Evolutionary conservation across 2,113 vertebrate genomes (phyloP), one percentile per base, ranked within the genome.

Genomic region (Micronycteris hirsuta): DNA sequence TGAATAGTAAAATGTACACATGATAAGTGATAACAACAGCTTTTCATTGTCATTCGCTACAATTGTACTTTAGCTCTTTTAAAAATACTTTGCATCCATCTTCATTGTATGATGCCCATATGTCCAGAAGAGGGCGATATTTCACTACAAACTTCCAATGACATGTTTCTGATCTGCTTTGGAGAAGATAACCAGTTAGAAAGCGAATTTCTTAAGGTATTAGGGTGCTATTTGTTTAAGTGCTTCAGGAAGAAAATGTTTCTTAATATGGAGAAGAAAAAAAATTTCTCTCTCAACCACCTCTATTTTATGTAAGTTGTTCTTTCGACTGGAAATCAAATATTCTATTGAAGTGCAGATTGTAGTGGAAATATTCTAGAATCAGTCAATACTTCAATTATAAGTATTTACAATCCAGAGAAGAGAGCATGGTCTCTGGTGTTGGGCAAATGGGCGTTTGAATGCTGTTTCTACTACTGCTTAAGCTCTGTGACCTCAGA

Each of bases 111-210:
- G 19, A 86, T 56, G 0, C n/a, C 3, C 47, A 5, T 67, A 8
- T 68, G 4, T 70, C 98, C 98, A 98, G 98, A 93, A 98, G 98
- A 98, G 98, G 98, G 98, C 95, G 92, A 76, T 94, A 78, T 96
- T 90, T 96, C 28, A 11, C 98, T 95, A 97, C 92, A 97, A 97
- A 98, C 83, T 26, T 80, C 33, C 61, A 36, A 8, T 47, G 54
- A 86, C 45, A 73, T 0, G 0, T 31, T 56, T 87, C 58, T 22
- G 4, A n/a, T 10, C 16, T 38, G 31, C 74, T 73, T 74, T 87
- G 47, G 56, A 58, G 58, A 70, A 58, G 15, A 6, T 33, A n/a
- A 0, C 24, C 38, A 63, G 52, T 56, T 45, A 76, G 81, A 89
- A 89, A 81, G 22, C 28, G 15, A 43, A 28, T 87, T 91, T 96